phyloP scores from a whole-genome alignment of 2,797 vertebrate genomes.

The Tangara arthus region DNA sequence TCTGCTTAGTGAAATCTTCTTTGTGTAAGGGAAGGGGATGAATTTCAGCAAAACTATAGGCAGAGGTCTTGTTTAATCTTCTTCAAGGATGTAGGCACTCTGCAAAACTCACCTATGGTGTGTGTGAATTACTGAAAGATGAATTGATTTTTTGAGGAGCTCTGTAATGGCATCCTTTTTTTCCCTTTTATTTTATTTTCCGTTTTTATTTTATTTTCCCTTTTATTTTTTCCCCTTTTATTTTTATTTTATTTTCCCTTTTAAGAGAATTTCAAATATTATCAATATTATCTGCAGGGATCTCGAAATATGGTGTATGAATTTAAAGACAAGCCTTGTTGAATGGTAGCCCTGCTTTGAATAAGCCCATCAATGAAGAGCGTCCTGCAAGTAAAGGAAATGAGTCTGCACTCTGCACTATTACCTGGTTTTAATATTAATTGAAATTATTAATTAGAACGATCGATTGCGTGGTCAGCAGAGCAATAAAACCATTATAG shows the following conservation, averaged over 20 bases:
- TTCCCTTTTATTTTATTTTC: too few relatives aligned
- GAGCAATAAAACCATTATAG: constrained; percentile 3
- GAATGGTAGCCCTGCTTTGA: background rate
- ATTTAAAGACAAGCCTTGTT: background rate
- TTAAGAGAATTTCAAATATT: background rate
- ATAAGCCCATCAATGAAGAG: background rate
- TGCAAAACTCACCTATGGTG: background rate
- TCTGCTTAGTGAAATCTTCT: background rate
- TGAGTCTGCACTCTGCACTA: background rate
- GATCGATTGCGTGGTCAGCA: background rate
- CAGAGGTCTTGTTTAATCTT: background rate
- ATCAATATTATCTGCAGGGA: background rate
- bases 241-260: background rate
- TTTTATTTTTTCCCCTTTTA: too few relatives aligned
- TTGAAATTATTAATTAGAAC: constrained; percentile 41
- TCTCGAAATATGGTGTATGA: background rate
- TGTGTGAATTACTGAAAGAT: background rate
- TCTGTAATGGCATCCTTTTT: too few relatives aligned
- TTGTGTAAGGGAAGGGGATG: background rate
- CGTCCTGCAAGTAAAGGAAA: background rate
- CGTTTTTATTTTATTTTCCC: too few relatives aligned
- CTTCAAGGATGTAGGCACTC: background rate
- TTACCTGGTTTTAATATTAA: constrained; percentile 35
- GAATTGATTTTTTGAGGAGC: too few relatives aligned
- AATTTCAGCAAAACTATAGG: background rate